Conservation (phyloP, 2,888 invertebrate genomes). For the Xylota segnis region DNA sequence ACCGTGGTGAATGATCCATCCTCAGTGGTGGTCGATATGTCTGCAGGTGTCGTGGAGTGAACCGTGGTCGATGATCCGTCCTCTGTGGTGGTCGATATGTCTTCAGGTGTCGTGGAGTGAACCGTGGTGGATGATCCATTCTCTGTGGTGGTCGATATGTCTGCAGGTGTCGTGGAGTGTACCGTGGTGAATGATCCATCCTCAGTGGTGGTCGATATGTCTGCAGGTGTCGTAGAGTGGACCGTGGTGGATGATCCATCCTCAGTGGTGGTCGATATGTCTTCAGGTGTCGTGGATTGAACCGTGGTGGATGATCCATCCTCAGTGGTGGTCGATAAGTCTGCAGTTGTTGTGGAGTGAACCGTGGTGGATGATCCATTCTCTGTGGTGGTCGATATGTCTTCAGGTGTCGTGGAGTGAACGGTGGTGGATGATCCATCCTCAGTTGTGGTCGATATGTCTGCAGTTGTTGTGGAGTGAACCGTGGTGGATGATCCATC, state of each 20-base stretch:
- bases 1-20: background rate
- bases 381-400: slow-evolving; percentile 4
- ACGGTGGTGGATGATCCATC: background rate
- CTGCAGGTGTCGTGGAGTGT: background rate
- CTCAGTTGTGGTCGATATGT: background rate
- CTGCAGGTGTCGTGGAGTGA: background rate
- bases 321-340: background rate
- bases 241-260: background rate
- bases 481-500: background rate
- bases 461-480: background rate
- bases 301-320: background rate
- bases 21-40: background rate
- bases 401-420: background rate
- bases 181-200: background rate
- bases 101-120: slow-evolving; percentile 2
- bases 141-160: slow-evolving; percentile 4
- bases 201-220: background rate
- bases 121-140: background rate
- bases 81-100: background rate
- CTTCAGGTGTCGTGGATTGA: background rate
- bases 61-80: background rate
- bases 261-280: background rate
- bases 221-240: background rate
- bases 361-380: background rate
- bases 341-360: slow-evolving; percentile 1